These are phyloP conservation scores for Pteromalus puparum DNA, from an alignment of 1,140 invertebrate genomes.

Conservation along the genomic window DNA sequence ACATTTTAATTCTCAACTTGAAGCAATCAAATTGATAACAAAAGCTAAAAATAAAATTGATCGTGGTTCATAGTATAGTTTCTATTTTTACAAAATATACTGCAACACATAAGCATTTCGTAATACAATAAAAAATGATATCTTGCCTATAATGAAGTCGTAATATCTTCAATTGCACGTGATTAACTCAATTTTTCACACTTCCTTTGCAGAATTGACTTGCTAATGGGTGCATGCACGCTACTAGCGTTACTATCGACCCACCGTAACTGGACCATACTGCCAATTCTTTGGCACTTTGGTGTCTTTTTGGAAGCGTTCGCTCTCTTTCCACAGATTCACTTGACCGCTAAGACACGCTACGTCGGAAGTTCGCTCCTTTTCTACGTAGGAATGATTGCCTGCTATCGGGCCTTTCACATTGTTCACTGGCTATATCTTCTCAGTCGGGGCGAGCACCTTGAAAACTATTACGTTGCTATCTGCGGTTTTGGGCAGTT, in stretches of 20 bases:
- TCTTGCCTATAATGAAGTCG: too few relatives aligned
- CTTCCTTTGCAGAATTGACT: conserved; percentile 31
- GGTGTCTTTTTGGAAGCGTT: conserved; percentile 39
- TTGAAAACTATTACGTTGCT: conserved; percentile 12
- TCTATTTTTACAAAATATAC: too few relatives aligned
- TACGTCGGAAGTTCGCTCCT: conserved; percentile 41
- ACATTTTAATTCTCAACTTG: too few relatives aligned
- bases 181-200: not conserved
- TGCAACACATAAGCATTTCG: too few relatives aligned
- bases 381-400: conserved; percentile 39
- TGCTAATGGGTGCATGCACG: conserved; percentile 17
- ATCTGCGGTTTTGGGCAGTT: conserved; percentile 13
- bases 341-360: not conserved
- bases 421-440: conserved; percentile 42
- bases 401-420: conserved; percentile 37
- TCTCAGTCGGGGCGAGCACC: not conserved
- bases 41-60: too few relatives aligned
- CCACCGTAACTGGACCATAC: not conserved
- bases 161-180: too few relatives aligned
- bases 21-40: too few relatives aligned
- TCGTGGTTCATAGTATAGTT: too few relatives aligned
- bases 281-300: conserved; percentile 38
- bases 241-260: conserved; percentile 18
- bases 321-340: conserved; percentile 41
- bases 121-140: too few relatives aligned